Evolutionary conservation across 2,888 invertebrate genomes (phyloP).

Genomic region (Ectemnius cavifrons): DNA sequence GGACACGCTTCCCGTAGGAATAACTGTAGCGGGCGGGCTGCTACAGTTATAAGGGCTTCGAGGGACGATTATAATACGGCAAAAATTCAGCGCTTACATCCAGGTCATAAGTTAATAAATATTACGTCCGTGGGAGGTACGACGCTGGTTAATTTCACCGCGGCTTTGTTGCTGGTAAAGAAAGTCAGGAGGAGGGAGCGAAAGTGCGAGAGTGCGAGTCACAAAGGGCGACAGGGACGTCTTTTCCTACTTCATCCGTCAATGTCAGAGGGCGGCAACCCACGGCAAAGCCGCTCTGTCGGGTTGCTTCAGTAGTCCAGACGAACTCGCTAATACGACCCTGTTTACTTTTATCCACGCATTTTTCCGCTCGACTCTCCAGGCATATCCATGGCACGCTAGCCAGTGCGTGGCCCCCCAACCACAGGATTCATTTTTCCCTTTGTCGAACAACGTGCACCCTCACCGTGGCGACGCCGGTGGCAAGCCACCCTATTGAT

Average conservation of each 20-base stretch:
- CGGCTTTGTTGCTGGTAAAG: too few relatives aligned
- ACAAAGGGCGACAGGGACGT: slow-evolving; percentile 55
- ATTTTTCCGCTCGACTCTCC: slow-evolving; percentile 48
- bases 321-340: slow-evolving; percentile 50
- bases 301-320: slow-evolving; percentile 36
- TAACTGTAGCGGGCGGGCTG: neutral
- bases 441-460: slow-evolving; percentile 14
- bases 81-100: neutral
- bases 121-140: slow-evolving; percentile 26
- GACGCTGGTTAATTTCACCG: slow-evolving; percentile 35
- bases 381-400: slow-evolving; percentile 15
- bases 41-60: neutral
- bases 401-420: slow-evolving; percentile 6
- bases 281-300: slow-evolving; percentile 32
- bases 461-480: slow-evolving; percentile 6
- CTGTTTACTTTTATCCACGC: slow-evolving; percentile 54
- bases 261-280: slow-evolving; percentile 63
- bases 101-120: slow-evolving; percentile 39
- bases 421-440: slow-evolving; percentile 28
- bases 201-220: slow-evolving; percentile 34
- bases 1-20: neutral
- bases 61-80: slow-evolving; percentile 19
- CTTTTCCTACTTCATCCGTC: slow-evolving; percentile 73
- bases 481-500: slow-evolving; percentile 39
- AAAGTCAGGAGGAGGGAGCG: neutral